Evolutionary conservation across 2,113 vertebrate genomes (phyloP).

Genomic region (Datnioides undecimradiatus): DNA sequence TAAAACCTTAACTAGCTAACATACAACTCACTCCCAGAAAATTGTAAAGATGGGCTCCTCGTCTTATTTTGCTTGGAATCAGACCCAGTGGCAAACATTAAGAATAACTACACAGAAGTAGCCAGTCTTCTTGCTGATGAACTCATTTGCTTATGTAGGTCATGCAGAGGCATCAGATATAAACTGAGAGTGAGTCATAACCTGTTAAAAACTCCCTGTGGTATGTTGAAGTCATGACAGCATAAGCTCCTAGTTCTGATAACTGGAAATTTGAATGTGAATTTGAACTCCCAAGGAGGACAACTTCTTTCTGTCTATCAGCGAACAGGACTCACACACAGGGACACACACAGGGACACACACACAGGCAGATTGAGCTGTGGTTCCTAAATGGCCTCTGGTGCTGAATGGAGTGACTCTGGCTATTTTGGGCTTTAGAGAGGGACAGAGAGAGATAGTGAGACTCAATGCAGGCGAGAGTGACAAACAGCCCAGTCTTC

Average conservation of each 20-base stretch:
- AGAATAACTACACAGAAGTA: no score
- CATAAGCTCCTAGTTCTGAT: neutral
- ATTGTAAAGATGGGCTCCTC: no score
- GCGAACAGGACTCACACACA: conserved; percentile 3
- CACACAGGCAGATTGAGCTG: conserved; percentile 25
- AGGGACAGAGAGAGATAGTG: conserved; percentile 29
- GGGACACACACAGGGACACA: conserved; percentile 8
- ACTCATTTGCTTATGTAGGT: no score
- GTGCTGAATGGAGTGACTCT: conserved; percentile 47
- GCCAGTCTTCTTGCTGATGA: no score
- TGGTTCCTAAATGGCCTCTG: conserved; percentile 48
- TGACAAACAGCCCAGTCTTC: conserved; percentile 6
- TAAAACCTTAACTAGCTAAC: no score
- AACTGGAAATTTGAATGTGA: neutral
- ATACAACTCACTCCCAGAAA: no score
- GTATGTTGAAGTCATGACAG: neutral
- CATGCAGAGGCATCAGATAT: no score
- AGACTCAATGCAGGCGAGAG: neutral
- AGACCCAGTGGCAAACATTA: no score
- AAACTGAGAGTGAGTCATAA: no score
- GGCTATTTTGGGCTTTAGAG: conserved; percentile 71
- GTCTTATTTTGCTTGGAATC: no score
- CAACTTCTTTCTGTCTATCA: neutral
- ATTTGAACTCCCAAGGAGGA: neutral
- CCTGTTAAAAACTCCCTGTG: no score